Evolutionary conservation across 1,140 invertebrate genomes (phyloP).

Genomic region (Drosophila bocqueti): DNA sequence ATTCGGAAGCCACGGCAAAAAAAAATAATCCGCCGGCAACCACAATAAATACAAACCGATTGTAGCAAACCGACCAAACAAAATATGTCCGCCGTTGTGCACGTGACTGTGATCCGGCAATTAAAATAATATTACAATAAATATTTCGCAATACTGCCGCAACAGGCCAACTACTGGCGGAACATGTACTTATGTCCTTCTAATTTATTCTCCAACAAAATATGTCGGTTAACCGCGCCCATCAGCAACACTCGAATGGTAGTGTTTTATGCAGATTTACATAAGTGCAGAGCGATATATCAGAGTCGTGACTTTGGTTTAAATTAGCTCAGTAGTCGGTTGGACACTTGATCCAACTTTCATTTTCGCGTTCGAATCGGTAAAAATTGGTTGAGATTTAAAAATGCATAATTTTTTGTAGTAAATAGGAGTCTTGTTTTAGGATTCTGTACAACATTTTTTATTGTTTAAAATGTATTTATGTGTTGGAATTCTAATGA

Average conservation of each 20-base stretch:
- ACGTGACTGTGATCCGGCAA: conserved; percentile 56
- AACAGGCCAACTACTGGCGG: conserved; percentile 31
- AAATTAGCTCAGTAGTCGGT: conserved; percentile 25
- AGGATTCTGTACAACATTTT: no score
- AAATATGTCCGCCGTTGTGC: conserved; percentile 37
- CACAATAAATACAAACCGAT: conserved; percentile 80
- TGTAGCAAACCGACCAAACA: conserved; percentile 48
- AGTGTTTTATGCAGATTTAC: background rate
- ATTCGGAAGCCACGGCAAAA: conserved; percentile 30
- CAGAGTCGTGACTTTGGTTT: conserved; percentile 35
- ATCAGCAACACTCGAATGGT: conserved; percentile 43
- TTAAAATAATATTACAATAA: conserved; percentile 83
- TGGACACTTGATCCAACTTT: conserved; percentile 2
- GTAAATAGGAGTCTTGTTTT: background rate
- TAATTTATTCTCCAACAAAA: conserved; percentile 54
- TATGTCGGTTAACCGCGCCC: conserved; percentile 69
- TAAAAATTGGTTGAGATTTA: background rate
- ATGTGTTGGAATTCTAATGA: background rate
- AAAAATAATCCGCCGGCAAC: conserved; percentile 33
- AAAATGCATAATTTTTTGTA: no score
- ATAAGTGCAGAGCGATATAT: background rate
- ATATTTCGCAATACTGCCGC: conserved; percentile 42
- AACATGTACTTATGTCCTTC: conserved; percentile 42
- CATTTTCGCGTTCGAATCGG: conserved; percentile 4
- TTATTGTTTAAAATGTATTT: background rate